These are phyloP conservation scores for Halictus rubicundus DNA, from an alignment of 1,140 invertebrate species.

Conservation along the genomic window DNA sequence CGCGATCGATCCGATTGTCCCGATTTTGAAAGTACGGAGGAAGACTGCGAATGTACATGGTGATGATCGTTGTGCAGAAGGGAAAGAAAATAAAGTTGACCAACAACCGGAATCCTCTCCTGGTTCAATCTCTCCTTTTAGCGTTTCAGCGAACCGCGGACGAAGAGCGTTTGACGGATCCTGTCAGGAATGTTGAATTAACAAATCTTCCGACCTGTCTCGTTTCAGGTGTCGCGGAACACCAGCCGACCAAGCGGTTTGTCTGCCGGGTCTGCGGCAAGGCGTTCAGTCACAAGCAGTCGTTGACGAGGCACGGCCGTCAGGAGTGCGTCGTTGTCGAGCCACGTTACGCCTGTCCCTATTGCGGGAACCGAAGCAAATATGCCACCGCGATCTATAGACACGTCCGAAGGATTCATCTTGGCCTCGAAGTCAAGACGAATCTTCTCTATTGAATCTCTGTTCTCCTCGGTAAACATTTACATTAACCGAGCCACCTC, in stretches of 20 bases:
- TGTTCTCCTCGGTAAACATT: no score
- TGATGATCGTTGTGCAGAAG: background rate
- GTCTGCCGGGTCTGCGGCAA: background rate
- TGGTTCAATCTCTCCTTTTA: constrained; percentile 1
- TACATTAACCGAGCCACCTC: no score
- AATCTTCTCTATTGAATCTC: background rate
- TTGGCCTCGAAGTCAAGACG: background rate
- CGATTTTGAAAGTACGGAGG: background rate
- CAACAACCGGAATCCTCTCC: constrained; percentile 1
- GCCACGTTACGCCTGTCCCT: constrained; percentile 13
- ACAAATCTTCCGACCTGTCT: background rate
- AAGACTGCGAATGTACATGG: background rate
- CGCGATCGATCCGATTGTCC: background rate
- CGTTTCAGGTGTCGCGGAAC: constrained; percentile 12
- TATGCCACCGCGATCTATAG: background rate
- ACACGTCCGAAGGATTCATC: constrained; percentile 10
- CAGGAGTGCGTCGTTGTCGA: background rate
- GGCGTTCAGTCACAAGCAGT: background rate
- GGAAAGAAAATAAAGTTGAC: constrained; percentile 11
- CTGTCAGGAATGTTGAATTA: background rate
- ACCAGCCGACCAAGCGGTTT: background rate
- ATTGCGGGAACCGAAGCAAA: constrained; percentile 1
- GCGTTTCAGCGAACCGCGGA: background rate
- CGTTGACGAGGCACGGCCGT: background rate
- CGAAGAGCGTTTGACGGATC: background rate